Percentiles rank a stretch among this genome's conserved stretches.
Conservation (phyloP, 2,113 vertebrate species). For the Grus americana region DNA sequence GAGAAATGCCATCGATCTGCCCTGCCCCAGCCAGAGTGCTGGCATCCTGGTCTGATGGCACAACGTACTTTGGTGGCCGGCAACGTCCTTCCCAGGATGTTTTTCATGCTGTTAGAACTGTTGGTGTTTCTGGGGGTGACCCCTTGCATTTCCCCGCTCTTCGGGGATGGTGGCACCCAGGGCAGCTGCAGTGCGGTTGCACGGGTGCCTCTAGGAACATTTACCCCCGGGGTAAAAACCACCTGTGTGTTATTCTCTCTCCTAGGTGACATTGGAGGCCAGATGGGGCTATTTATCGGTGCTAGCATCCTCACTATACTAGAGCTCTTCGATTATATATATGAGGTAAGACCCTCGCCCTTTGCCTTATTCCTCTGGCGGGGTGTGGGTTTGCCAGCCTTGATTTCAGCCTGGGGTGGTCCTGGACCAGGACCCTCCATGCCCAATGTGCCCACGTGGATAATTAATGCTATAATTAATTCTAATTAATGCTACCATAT, state of each 20-base stretch:
- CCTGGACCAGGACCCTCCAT: background rate
- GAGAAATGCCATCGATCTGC: background rate
- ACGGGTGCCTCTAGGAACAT: background rate
- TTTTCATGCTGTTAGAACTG: accelerated
- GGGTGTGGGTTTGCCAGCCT: background rate
- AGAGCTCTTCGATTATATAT: conserved; percentile 97
- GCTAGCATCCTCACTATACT: conserved; percentile 98
- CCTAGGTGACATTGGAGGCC: conserved; percentile 96
- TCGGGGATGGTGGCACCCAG: background rate
- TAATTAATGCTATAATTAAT: background rate
- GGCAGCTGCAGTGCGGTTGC: background rate
- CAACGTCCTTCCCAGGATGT: accelerated
- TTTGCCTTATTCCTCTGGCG: accelerated
- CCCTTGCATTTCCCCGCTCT: background rate
- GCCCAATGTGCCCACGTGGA: background rate
- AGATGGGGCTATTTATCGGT: conserved; percentile 98
- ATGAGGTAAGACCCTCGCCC: conserved; percentile 83
- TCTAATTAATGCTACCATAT: background rate
- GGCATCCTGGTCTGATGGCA: too few species aligned
- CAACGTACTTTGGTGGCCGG: background rate
- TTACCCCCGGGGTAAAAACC: background rate
- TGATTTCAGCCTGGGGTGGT: background rate
- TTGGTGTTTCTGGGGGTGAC: background rate
- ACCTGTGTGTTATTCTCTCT: background rate
- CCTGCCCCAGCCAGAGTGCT: too few species aligned